Conservation (phyloP, 2,113 vertebrate species). For the Corythornis vintsioides region DNA sequence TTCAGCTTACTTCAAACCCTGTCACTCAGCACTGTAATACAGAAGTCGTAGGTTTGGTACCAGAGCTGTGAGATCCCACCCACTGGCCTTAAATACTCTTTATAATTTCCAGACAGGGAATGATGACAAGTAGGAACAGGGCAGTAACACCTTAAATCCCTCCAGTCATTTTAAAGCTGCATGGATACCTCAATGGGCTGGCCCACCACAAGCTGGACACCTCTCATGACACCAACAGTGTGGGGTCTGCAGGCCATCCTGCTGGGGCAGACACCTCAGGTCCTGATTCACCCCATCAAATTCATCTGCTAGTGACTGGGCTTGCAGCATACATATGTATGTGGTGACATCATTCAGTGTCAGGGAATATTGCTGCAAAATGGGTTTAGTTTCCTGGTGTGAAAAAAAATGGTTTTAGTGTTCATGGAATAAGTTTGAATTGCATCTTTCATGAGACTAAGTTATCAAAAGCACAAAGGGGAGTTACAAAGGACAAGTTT, state of each 20-base stretch:
- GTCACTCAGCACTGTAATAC: not conserved
- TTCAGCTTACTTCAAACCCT: not conserved
- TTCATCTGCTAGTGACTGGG: not conserved
- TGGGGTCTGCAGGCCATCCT: not conserved
- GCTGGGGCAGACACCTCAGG: accelerated
- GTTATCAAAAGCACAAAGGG: not conserved
- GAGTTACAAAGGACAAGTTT: not conserved
- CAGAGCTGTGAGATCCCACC: not conserved
- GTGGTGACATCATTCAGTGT: not conserved
- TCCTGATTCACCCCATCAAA: not conserved
- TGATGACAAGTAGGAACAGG: not conserved
- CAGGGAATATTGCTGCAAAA: not conserved
- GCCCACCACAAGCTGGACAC: not conserved
- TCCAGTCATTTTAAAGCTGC: not conserved
- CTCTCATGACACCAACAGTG: accelerated
- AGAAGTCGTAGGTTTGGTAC: not conserved
- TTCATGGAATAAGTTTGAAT: not conserved
- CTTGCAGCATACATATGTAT: not conserved
- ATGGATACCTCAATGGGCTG: not conserved
- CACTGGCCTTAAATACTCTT: not conserved
- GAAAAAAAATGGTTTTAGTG: not conserved
- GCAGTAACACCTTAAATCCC: not conserved
- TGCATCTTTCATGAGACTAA: not conserved
- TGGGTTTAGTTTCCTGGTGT: not conserved
- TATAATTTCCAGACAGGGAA: not conserved